phyloP scores from a whole-genome alignment of 2,113 vertebrate genomes.

The Pipra filicauda region DNA sequence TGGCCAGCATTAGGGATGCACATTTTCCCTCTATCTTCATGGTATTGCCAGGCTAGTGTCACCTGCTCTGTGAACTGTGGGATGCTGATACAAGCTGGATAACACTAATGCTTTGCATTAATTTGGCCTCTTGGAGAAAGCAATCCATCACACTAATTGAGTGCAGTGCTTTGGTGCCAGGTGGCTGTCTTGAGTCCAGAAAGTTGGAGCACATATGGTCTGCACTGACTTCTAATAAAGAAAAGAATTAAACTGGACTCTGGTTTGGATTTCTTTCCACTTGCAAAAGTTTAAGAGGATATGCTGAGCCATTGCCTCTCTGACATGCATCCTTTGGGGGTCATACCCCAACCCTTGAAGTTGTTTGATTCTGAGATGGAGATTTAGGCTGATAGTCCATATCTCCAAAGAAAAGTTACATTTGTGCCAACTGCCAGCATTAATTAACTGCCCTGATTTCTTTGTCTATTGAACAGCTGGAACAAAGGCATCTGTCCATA shows the following conservation, averaged over 20 bases:
- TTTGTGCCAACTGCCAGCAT: background rate
- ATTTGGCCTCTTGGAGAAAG: conserved; percentile 59
- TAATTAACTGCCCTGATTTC: background rate
- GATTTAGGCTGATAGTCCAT: background rate
- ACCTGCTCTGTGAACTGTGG: conserved; percentile 32
- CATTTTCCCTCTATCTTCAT: background rate
- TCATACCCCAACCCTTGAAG: background rate
- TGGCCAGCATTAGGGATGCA: background rate
- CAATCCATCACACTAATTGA: conserved; percentile 66
- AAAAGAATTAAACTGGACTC: background rate
- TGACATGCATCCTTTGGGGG: background rate
- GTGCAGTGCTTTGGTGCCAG: conserved; percentile 47
- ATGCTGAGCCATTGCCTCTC: background rate
- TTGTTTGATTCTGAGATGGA: background rate
- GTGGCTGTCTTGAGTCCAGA: conserved; percentile 46
- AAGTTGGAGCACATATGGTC: conserved; percentile 41
- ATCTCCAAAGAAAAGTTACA: background rate
- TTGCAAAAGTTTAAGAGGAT: background rate
- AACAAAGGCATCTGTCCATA: background rate
- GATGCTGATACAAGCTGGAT: conserved; percentile 67
- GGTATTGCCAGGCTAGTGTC: conserved; percentile 9
- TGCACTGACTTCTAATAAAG: conserved; percentile 29
- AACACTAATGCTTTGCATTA: conserved; percentile 58
- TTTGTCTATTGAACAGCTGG: background rate
- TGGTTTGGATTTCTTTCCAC: background rate